These are phyloP conservation scores for Callitettix versicolor DNA, from an alignment of 1,140 invertebrate genomes.

Conservation along the genomic window DNA sequence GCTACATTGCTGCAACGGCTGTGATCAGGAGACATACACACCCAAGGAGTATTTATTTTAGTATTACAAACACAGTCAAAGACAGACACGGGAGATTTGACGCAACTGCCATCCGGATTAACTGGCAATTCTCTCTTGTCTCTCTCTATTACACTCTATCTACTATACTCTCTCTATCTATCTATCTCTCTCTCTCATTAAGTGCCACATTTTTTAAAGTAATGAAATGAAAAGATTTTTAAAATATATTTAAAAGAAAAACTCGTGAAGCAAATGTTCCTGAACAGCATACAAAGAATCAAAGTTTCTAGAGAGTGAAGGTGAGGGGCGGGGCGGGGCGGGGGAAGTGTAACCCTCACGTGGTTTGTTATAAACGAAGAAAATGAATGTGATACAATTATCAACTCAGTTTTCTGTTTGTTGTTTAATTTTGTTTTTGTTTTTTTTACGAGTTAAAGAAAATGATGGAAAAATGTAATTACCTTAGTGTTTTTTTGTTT, in stretches of 20 bases:
- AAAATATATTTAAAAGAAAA: conserved; percentile 17
- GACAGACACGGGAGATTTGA: conserved; percentile 45
- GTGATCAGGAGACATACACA: conserved; percentile 83
- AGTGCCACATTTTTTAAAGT: conserved; percentile 26
- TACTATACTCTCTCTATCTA: conserved; percentile 21
- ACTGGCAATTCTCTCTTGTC: neutral
- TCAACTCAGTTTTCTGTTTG: conserved; percentile 20
- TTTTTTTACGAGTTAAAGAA: neutral
- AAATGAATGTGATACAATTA: conserved; percentile 27
- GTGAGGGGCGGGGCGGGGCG: conserved; percentile 12
- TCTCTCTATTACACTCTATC: conserved; percentile 5
- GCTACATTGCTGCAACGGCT: conserved; percentile 17
- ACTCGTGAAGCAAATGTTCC: conserved; percentile 23
- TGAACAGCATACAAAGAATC: conserved; percentile 24
- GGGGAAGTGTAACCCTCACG: conserved; percentile 18
- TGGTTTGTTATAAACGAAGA: conserved; percentile 22
- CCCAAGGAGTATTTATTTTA: conserved; percentile 53
- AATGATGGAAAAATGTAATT: conserved; percentile 16
- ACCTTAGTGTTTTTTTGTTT: conserved; percentile 22
- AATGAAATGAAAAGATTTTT: conserved; percentile 22
- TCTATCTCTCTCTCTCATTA: conserved; percentile 23
- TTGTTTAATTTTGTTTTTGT: neutral
- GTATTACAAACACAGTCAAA: conserved; percentile 12
- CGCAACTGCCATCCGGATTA: conserved; percentile 82
- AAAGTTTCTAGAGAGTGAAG: conserved; percentile 17